These are phyloP conservation scores for Uria lomvia DNA, from an alignment of 2,113 vertebrate species.

Conservation along the genomic window DNA sequence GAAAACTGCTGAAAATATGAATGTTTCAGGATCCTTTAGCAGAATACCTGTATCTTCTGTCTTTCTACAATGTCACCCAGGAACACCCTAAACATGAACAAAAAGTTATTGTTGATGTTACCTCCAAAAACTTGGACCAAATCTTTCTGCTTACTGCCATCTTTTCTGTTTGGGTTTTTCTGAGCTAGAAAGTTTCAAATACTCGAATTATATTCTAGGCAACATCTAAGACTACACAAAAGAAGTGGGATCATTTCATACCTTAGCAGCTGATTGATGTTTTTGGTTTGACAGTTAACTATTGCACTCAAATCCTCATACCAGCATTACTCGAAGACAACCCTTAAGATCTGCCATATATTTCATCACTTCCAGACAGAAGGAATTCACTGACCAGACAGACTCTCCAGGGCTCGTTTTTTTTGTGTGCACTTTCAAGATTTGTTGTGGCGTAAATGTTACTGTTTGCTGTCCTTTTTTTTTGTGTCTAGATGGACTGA, in stretches of 20 bases:
- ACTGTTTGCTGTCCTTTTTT: neutral
- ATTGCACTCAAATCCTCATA: neutral
- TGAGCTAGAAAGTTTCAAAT: neutral
- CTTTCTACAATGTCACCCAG: neutral
- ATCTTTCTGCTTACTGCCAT: neutral
- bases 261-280: neutral
- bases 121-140: neutral
- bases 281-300: neutral
- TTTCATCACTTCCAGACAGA: slow-evolving; percentile 23
- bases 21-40: neutral
- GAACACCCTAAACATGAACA: neutral
- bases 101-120: neutral
- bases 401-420: neutral
- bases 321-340: neutral
- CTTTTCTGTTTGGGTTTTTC: neutral
- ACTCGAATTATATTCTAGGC: neutral
- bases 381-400: slow-evolving; percentile 43
- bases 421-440: neutral
- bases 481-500: neutral
- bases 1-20: neutral
- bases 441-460: neutral
- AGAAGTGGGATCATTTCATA: neutral
- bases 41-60: neutral
- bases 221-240: neutral
- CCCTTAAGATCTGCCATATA: neutral